Evolutionary conservation across 2,797 vertebrate species (phyloP).

Genomic region (Phrynocephalus guinanensis): DNA sequence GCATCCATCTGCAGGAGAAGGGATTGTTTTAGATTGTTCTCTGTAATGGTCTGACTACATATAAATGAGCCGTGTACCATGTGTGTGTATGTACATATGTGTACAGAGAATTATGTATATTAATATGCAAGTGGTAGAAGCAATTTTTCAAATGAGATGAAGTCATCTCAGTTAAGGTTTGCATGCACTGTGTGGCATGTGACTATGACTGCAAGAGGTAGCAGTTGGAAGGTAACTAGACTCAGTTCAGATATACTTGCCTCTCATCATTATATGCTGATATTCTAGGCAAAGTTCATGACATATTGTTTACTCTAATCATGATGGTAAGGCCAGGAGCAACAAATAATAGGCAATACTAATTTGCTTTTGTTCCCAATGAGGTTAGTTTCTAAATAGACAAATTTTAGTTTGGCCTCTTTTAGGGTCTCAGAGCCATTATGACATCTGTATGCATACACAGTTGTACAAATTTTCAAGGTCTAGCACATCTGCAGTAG

Average conservation of each 20-base stretch:
- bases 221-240: background rate
- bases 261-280: background rate
- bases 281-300: background rate
- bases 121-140: background rate
- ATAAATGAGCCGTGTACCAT: no score
- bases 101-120: background rate
- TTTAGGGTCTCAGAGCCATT: background rate
- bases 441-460: background rate
- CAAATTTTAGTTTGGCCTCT: background rate
- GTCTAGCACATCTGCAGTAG: background rate
- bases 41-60: background rate
- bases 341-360: background rate
- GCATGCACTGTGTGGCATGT: background rate
- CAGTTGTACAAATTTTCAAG: background rate
- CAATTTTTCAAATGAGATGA: background rate
- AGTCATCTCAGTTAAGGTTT: background rate
- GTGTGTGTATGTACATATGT: no score
- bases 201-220: background rate
- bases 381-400: background rate
- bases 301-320: background rate
- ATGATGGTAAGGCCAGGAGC: background rate
- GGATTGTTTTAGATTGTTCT: background rate
- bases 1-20: background rate
- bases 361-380: background rate
- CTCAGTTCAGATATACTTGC: background rate